Evolutionary conservation across 2,888 invertebrate genomes (phyloP).

Genomic region (Drosophila monieri): DNA sequence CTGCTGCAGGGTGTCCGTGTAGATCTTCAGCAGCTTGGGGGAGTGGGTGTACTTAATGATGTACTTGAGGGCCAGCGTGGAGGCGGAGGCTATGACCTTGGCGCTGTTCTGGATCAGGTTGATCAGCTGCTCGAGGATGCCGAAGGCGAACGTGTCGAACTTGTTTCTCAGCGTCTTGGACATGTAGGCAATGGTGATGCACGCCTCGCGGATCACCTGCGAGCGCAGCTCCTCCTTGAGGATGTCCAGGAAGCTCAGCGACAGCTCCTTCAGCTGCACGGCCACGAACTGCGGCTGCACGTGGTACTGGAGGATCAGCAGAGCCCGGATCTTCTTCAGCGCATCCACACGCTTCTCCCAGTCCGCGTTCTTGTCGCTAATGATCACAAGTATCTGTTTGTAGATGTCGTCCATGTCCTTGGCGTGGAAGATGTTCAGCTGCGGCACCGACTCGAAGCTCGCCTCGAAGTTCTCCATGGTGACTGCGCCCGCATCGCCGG

Average conservation of each 20-base stretch:
- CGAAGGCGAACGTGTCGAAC: conserved; percentile 93
- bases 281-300: conserved; percentile 88
- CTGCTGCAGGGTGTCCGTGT: conserved; percentile 89
- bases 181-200: conserved; percentile 96
- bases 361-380: conserved; percentile 92
- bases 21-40: conserved; percentile 91
- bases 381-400: conserved; percentile 88
- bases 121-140: conserved; percentile 92
- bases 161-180: conserved; percentile 93
- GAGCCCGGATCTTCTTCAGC: conserved; percentile 92
- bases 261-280: conserved; percentile 90
- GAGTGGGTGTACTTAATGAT: conserved; percentile 93
- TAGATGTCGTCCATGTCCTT: conserved; percentile 93
- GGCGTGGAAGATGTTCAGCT: conserved; percentile 92
- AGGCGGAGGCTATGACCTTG: conserved; percentile 96
- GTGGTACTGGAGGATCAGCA: conserved; percentile 92
- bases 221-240: conserved; percentile 96
- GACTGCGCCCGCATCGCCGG: conserved; percentile 91
- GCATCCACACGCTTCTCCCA: conserved; percentile 98
- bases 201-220: conserved; percentile 93
- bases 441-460: conserved; percentile 93
- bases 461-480: conserved; percentile 94
- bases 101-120: conserved; percentile 97
- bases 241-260: conserved; percentile 91
- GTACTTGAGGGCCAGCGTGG: conserved; percentile 93